Percentiles rank a stretch among this genome's conserved stretches.
Conservation (phyloP, 2,888 invertebrate species). For the Neoascia interrupta region DNA sequence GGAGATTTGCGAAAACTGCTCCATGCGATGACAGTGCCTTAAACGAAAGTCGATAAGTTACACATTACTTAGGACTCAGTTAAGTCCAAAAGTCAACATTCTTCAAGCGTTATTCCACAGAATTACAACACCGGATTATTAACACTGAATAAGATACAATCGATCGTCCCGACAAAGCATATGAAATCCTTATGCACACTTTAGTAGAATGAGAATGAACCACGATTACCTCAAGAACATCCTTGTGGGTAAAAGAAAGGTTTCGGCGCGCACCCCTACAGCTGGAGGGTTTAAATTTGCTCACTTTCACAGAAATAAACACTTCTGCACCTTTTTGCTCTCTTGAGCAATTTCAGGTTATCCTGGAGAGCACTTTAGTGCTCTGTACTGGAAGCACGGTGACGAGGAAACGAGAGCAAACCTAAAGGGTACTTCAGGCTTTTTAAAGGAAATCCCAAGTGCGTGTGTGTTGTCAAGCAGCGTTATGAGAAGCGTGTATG, state of each 20-base stretch:
- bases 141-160: slow-evolving; percentile 18
- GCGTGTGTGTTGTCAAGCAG: slow-evolving; percentile 19
- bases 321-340: slow-evolving; percentile 21
- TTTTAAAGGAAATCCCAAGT: slow-evolving; percentile 42
- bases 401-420: slow-evolving; percentile 6
- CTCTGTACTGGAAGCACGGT: slow-evolving; percentile 42
- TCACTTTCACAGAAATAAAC: slow-evolving; percentile 43
- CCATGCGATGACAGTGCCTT: too few species aligned
- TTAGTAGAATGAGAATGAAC: slow-evolving; percentile 8
- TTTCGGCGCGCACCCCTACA: neutral
- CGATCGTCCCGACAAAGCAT: slow-evolving; percentile 4
- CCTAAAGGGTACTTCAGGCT: slow-evolving; percentile 37
- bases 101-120: too few species aligned
- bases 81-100: too few species aligned
- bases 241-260: neutral
- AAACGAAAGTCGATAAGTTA: too few species aligned
- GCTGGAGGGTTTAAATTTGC: slow-evolving; percentile 40
- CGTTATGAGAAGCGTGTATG: slow-evolving; percentile 24
- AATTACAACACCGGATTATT: too few species aligned
- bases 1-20: too few species aligned
- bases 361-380: slow-evolving; percentile 35
- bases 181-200: slow-evolving; percentile 27
- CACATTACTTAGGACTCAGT: too few species aligned
- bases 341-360: slow-evolving; percentile 30
- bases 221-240: neutral